Percentiles rank a stretch among this genome's conserved stretches.
Evolutionary conservation across 2,797 vertebrate genomes (phyloP).

Genomic region (Morus bassanus): DNA sequence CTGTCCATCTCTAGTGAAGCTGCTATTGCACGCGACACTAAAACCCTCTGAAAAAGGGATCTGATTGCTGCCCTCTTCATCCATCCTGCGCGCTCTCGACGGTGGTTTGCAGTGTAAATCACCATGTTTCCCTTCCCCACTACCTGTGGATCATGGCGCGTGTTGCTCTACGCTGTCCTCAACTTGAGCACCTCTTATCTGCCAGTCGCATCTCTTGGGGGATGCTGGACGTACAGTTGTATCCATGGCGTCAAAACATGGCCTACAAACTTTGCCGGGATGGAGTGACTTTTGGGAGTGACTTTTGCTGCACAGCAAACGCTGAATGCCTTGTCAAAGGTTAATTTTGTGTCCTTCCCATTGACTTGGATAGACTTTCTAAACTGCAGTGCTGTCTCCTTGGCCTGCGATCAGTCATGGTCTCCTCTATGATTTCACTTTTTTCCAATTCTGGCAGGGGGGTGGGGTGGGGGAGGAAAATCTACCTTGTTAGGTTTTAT

Average conservation of each 20-base stretch:
- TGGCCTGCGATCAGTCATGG: background rate
- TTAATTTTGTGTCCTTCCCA: background rate
- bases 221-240: background rate
- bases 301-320: background rate
- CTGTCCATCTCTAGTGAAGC: background rate
- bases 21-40: background rate
- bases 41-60: background rate
- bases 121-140: background rate
- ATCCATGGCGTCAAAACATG: background rate
- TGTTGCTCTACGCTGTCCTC: accelerated
- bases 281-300: background rate
- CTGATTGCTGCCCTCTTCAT: background rate
- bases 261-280: background rate
- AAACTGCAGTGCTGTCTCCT: background rate
- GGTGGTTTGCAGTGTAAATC: background rate
- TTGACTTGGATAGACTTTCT: background rate
- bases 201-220: background rate
- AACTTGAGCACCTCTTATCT: background rate
- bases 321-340: background rate
- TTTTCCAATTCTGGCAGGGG: background rate
- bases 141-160: accelerated
- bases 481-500: background rate
- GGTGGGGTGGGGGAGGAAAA: too few relatives aligned
- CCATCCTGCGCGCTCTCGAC: accelerated
- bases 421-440: background rate